Conservation (phyloP, 2,113 vertebrate species). For the Thymallus thymallus region DNA sequence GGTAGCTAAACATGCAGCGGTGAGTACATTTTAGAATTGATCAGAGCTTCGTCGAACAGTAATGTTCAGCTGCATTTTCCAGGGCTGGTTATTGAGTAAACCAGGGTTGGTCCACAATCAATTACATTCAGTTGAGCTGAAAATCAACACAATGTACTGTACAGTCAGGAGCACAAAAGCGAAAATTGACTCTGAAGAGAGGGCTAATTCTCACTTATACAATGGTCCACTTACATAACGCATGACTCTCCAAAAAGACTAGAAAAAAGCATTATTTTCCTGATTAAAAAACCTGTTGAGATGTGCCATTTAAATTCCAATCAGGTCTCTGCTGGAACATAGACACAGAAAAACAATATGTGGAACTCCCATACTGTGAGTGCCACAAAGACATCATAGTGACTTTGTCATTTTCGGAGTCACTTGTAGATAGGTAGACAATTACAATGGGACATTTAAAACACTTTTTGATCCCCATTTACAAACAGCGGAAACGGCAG, state of each 20-base stretch:
- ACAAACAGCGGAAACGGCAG: no score
- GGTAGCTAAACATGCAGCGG: background rate
- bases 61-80: conserved; percentile 20
- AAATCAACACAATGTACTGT: conserved; percentile 51
- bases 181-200: conserved; percentile 19
- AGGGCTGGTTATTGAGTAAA: conserved; percentile 45
- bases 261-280: conserved; percentile 19
- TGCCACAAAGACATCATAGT: conserved; percentile 5
- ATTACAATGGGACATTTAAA: no score
- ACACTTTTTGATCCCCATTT: no score
- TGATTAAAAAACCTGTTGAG: conserved; percentile 2
- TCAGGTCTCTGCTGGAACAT: conserved; percentile 6
- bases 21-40: conserved; percentile 32
- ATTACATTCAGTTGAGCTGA: conserved; percentile 52
- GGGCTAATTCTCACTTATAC: conserved; percentile 1
- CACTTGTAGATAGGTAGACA: background rate
- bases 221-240: conserved; percentile 4
- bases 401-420: conserved; percentile 8
- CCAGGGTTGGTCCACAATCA: conserved; percentile 45
- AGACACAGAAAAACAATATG: background rate
- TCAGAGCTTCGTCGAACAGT: conserved; percentile 38
- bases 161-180: conserved; percentile 34
- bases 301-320: conserved; percentile 20
- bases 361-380: background rate
- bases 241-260: background rate